A percentile compares a stretch with the other conserved stretches of the same genome.
Evolutionary conservation across 2,888 invertebrate genomes (phyloP).

Genomic region (Aelia acuminata): DNA sequence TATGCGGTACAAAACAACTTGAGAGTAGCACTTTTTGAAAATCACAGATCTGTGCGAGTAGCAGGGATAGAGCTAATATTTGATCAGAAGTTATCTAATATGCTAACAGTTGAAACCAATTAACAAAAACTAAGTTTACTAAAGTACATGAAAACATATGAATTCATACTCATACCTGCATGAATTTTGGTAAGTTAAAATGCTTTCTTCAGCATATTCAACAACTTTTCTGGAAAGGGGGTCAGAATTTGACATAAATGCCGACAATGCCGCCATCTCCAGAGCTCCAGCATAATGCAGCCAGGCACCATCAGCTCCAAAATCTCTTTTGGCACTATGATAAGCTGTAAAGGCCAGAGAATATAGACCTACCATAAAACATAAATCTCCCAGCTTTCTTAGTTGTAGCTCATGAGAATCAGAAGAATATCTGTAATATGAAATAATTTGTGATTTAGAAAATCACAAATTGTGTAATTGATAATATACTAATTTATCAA

Average conservation of each 20-base stretch:
- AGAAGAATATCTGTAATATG: constrained; percentile 74
- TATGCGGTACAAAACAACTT: too few relatives aligned
- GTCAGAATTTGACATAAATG: constrained; percentile 86
- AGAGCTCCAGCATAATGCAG: constrained; percentile 95
- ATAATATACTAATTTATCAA: background rate
- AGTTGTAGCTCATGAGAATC: constrained; percentile 94
- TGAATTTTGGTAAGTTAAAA: constrained; percentile 89
- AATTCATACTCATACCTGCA: constrained; percentile 78
- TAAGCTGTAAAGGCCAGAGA: constrained; percentile 93
- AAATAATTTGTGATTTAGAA: background rate
- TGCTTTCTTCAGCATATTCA: constrained; percentile 95
- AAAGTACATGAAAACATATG: background rate
- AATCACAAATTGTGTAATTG: background rate
- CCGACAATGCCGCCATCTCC: constrained; percentile 95
- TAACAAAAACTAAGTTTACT: too few relatives aligned
- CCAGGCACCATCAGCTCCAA: constrained; percentile 97
- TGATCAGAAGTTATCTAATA: background rate
- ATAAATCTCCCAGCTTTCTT: constrained; percentile 92
- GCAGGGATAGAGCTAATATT: too few relatives aligned
- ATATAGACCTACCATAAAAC: constrained; percentile 96
- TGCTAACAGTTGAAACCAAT: background rate
- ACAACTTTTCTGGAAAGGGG: constrained; percentile 80
- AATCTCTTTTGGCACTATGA: constrained; percentile 97
- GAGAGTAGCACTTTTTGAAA: too few relatives aligned
- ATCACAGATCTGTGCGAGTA: too few relatives aligned